phyloP scores from a whole-genome alignment of 2,797 vertebrate species.

The Sebastes steindachneri region DNA sequence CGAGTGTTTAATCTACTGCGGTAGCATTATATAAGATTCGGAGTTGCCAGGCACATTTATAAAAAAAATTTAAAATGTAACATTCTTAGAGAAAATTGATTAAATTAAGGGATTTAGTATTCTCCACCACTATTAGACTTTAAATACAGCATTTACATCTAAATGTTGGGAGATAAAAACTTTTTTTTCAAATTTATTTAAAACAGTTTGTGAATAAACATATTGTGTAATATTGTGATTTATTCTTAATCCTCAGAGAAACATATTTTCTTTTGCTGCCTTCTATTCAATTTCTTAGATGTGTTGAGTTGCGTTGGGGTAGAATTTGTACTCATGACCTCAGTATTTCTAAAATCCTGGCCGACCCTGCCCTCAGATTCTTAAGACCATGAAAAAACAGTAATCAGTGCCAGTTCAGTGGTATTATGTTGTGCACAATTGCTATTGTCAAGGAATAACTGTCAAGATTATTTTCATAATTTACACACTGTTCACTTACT shows the following conservation, averaged over 20 bases:
- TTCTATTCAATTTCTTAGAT: no score
- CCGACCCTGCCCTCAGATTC: no score
- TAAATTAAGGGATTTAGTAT: background rate
- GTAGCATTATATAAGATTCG: background rate
- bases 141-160: background rate
- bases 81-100: fast-evolving
- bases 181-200: background rate
- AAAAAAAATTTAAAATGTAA: background rate
- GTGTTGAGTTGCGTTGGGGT: no score
- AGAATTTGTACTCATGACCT: no score
- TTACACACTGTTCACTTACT: no score
- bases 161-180: background rate
- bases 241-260: background rate
- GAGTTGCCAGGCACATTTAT: background rate
- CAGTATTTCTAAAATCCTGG: no score
- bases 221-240: background rate
- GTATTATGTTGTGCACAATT: no score
- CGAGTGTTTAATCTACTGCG: fast-evolving
- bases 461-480: no score
- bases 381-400: no score
- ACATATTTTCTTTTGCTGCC: no score
- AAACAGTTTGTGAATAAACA: background rate
- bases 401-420: no score
- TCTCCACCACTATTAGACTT: background rate
- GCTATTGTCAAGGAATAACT: no score